Evolutionary conservation across 2,113 vertebrate genomes (phyloP).

Genomic region (Psilopogon haemacephalus): DNA sequence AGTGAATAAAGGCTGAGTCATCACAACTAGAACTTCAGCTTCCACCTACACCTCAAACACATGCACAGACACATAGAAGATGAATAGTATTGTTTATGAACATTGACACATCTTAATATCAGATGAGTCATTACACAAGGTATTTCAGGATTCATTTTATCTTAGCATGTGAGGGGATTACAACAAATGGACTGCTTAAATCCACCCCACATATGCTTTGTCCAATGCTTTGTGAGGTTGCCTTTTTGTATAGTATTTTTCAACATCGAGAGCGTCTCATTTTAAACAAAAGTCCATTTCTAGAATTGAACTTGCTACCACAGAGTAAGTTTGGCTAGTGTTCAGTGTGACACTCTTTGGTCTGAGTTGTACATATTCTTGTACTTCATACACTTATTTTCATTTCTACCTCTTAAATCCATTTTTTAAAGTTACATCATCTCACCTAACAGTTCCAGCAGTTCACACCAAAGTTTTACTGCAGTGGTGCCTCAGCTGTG

Average conservation of each 20-base stretch:
- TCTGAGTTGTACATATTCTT: not conserved
- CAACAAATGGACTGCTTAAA: not conserved
- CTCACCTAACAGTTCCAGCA: not conserved
- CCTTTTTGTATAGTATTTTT: not conserved
- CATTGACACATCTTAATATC: conserved; percentile 40
- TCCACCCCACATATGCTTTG: not conserved
- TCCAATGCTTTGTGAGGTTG: not conserved
- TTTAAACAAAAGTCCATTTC: not conserved
- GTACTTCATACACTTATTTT: not conserved
- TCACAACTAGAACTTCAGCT: conserved; percentile 33
- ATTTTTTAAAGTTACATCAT: not conserved
- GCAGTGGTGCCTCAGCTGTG: not conserved
- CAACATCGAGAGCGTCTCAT: not conserved
- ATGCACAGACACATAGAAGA: conserved; percentile 37
- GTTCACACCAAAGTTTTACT: not conserved
- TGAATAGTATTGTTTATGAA: conserved; percentile 59
- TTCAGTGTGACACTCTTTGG: not conserved
- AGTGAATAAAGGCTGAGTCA: conserved; percentile 62
- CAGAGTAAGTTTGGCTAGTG: not conserved
- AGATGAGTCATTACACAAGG: conserved; percentile 54
- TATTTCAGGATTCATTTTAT: conserved; percentile 44
- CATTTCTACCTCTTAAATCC: not conserved
- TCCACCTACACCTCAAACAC: conserved; percentile 58
- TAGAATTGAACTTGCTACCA: not conserved
- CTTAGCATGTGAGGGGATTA: not conserved